These are phyloP conservation scores for Lycodopsis pacificus DNA, from an alignment of 2,797 vertebrate species.

Conservation along the genomic window DNA sequence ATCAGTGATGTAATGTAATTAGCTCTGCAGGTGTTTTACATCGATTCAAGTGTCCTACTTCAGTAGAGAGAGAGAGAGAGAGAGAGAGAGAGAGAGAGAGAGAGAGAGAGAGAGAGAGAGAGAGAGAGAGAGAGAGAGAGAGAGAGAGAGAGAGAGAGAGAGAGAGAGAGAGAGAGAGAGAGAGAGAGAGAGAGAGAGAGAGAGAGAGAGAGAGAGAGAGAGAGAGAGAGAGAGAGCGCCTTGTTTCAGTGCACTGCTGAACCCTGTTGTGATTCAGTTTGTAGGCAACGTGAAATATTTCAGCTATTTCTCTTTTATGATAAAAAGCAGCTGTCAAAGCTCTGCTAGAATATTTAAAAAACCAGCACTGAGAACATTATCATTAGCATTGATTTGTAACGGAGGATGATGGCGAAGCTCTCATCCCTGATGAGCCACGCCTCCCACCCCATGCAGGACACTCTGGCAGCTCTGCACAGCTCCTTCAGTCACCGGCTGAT, in stretches of 20 bases:
- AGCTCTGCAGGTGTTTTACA: constrained; percentile 13
- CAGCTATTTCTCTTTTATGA: constrained; percentile 33
- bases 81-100: constrained; percentile 26
- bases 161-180: constrained; percentile 28
- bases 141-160: constrained; percentile 22
- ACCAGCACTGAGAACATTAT: background rate
- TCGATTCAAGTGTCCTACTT: background rate
- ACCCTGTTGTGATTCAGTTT: constrained; percentile 34
- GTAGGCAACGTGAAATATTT: constrained; percentile 34
- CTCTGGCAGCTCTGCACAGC: too few relatives aligned
- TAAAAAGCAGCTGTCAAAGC: constrained; percentile 45
- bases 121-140: constrained; percentile 23
- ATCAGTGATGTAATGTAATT: background rate
- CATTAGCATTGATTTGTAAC: background rate
- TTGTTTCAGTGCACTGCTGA: constrained; percentile 10
- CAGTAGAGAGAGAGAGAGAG: constrained; percentile 23
- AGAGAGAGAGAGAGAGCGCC: constrained; percentile 23
- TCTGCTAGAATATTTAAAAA: constrained; percentile 2
- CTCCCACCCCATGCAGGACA: too few relatives aligned
- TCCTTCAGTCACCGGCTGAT: too few relatives aligned
- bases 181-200: constrained; percentile 28
- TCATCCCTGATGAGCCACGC: too few relatives aligned
- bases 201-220: constrained; percentile 24
- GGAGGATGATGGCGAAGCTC: too few relatives aligned
- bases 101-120: constrained; percentile 24